Percentiles rank a stretch among this genome's conserved stretches.
Conservation (phyloP, 2,888 invertebrate species). For the Anoncus sp. region DNA sequence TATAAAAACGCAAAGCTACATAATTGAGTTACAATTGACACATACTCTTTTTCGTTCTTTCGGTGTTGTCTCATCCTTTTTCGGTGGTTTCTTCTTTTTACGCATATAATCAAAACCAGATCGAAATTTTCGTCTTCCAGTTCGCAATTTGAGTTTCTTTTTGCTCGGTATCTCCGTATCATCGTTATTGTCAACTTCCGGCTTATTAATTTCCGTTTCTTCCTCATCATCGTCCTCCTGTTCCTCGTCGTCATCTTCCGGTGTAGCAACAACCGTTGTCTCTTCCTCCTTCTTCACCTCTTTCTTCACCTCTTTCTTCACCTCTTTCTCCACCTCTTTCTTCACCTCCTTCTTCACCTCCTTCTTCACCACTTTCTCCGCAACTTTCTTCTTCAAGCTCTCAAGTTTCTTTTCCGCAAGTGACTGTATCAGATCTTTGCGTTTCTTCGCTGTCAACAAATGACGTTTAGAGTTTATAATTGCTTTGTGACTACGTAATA, state of each 20-base stretch:
- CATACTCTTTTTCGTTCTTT: slow-evolving; percentile 83
- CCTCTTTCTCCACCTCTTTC: slow-evolving; percentile 69
- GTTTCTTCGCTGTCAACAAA: slow-evolving; percentile 75
- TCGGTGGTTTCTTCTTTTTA: slow-evolving; percentile 92
- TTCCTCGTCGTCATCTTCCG: slow-evolving; percentile 83
- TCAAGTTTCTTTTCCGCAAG: slow-evolving; percentile 76
- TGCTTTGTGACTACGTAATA: slow-evolving; percentile 80
- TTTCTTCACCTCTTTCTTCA: slow-evolving; percentile 70
- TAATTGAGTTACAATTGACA: slow-evolving; percentile 1
- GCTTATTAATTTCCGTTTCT: slow-evolving; percentile 74
- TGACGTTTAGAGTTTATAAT: slow-evolving; percentile 80
- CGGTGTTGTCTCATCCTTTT: slow-evolving; percentile 85
- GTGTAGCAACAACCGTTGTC: slow-evolving; percentile 79
- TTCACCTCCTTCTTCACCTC: slow-evolving; percentile 72
- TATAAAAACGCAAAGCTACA: too few relatives aligned
- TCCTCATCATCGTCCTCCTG: slow-evolving; percentile 80
- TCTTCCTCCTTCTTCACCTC: slow-evolving; percentile 76
- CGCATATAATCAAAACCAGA: slow-evolving; percentile 95
- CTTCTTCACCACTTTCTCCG: slow-evolving; percentile 51
- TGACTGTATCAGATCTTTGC: slow-evolving; percentile 77
- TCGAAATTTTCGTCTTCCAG: slow-evolving; percentile 90
- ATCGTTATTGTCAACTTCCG: slow-evolving; percentile 69
- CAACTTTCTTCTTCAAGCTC: slow-evolving; percentile 66
- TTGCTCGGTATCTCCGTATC: slow-evolving; percentile 79
- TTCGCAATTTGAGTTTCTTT: slow-evolving; percentile 87